Percentiles rank a stretch among this genome's conserved stretches.
These are phyloP conservation scores for Agrochola lota DNA, from an alignment of 2,888 invertebrate genomes.

Conservation along the genomic window DNA sequence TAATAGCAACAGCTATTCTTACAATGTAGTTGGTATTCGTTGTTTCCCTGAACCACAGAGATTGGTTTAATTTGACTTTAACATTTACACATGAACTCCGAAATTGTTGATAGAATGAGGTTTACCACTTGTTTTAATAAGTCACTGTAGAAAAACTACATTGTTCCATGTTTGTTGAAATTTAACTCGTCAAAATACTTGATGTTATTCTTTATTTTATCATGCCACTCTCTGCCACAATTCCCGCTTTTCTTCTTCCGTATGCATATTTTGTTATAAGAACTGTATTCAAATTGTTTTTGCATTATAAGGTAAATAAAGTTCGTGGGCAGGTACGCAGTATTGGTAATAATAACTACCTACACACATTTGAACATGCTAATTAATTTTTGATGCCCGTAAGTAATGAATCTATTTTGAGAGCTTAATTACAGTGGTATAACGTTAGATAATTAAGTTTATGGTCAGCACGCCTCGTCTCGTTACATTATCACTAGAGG, in stretches of 20 bases:
- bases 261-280: not conserved
- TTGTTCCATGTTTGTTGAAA: slow-evolving; percentile 21
- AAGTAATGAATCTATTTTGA: slow-evolving; percentile 1
- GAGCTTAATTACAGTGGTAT: slow-evolving; percentile 7
- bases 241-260: not conserved
- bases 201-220: slow-evolving; percentile 22
- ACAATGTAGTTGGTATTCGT: not conserved
- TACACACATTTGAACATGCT: slow-evolving; percentile 6
- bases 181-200: slow-evolving; percentile 37
- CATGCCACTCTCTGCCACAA: not conserved
- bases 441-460: slow-evolving; percentile 29
- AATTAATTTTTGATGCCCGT: not conserved
- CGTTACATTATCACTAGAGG: slow-evolving; percentile 35
- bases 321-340: too few relatives aligned
- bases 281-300: not conserved
- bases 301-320: not conserved
- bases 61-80: slow-evolving; percentile 6
- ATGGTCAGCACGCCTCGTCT: slow-evolving; percentile 19
- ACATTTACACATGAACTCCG: not conserved
- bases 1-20: not conserved
- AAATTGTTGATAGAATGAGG: slow-evolving; percentile 5
- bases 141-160: slow-evolving; percentile 20
- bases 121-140: slow-evolving; percentile 11
- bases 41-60: not conserved
- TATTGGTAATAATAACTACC: not conserved